Conservation (phyloP, 2,797 vertebrate species). For the Sebastes steindachneri region DNA sequence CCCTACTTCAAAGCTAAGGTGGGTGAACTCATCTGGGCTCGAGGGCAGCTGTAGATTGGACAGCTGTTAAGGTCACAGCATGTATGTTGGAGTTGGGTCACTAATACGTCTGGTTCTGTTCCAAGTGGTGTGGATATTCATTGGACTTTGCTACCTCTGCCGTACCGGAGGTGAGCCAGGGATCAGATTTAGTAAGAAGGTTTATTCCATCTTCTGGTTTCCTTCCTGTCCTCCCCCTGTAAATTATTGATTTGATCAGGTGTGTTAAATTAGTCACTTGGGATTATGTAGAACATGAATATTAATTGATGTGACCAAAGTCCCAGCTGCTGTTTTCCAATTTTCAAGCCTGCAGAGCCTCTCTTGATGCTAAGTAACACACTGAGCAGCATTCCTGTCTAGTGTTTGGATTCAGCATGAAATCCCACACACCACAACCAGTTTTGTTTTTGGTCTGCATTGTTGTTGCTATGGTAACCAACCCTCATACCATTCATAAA, state of each 20-base stretch:
- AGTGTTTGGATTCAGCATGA: not conserved
- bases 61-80: not conserved
- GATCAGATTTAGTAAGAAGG: not conserved
- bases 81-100: not conserved
- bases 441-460: not conserved
- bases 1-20: not conserved
- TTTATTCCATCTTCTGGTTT: not conserved
- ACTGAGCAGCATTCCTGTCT: not conserved
- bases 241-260: conserved; percentile 82
- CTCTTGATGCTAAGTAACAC: conserved; percentile 47
- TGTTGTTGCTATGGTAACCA: conserved; percentile 44
- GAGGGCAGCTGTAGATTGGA: not conserved
- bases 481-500: conserved; percentile 10
- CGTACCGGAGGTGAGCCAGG: not conserved
- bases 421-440: not conserved
- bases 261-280: conserved; percentile 76
- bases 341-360: conserved; percentile 54
- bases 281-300: conserved; percentile 79
- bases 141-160: not conserved
- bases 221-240: conserved; percentile 7
- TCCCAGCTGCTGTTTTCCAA: conserved; percentile 78
- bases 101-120: not conserved
- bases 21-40: not conserved
- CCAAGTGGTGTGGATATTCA: not conserved
- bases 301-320: conserved; percentile 73